phyloP scores from a whole-genome alignment of 2,797 vertebrate species.

The Gallirallus australis region DNA sequence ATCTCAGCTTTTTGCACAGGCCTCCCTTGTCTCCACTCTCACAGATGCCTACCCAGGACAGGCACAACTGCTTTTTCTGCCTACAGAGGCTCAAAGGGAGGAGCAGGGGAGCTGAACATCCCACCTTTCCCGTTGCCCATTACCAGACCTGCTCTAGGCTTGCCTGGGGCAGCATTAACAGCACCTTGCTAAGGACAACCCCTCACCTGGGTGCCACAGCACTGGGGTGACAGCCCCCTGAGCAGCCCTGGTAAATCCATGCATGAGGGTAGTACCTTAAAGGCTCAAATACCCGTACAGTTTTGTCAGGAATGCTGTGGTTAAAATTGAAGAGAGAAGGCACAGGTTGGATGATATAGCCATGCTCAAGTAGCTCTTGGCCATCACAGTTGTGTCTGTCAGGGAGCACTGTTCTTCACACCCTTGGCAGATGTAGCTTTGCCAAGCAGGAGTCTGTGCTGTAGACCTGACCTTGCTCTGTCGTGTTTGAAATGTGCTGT shows the following conservation, averaged over 20 bases:
- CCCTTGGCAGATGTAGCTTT: background rate
- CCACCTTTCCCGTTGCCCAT: fast-evolving
- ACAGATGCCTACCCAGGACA: background rate
- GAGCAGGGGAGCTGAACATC: background rate
- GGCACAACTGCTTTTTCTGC: background rate
- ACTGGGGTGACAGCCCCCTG: background rate
- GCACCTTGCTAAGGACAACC: background rate
- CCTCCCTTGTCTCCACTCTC: background rate
- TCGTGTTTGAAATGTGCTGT: background rate
- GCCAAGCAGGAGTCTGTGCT: background rate
- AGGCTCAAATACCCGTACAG: background rate
- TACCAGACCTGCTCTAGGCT: background rate
- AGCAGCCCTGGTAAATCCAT: background rate
- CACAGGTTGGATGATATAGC: background rate
- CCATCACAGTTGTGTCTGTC: background rate
- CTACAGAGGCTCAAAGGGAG: background rate
- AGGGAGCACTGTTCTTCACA: background rate
- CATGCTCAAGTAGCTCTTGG: background rate
- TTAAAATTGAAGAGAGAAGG: background rate
- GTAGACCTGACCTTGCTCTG: background rate
- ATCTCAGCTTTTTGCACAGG: background rate
- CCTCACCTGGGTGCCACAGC: background rate
- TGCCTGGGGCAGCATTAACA: background rate
- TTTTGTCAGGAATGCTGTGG: background rate
- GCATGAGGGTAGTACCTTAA: background rate